phyloP scores from a whole-genome alignment of 2,888 invertebrate species.

The Lepetodrilus schrolli region DNA sequence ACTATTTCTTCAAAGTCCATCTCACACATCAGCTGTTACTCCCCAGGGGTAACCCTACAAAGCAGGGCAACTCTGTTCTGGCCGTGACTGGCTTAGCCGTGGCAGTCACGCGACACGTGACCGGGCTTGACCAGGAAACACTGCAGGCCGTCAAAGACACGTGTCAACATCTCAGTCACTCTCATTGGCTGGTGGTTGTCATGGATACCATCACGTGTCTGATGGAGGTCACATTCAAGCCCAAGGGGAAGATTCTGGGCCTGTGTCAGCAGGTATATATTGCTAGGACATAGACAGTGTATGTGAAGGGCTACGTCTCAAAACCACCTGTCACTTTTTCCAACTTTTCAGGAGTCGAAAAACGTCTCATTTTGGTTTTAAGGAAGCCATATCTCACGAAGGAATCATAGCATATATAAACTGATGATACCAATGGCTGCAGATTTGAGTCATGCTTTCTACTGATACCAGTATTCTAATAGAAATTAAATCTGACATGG shows the following conservation, averaged over 20 bases:
- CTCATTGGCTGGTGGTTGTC: constrained; percentile 66
- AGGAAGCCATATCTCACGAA: too few species aligned
- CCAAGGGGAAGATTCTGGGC: constrained; percentile 60
- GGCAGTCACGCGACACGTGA: constrained; percentile 51
- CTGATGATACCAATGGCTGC: too few species aligned
- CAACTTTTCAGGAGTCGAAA: not conserved
- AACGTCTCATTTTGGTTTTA: too few species aligned
- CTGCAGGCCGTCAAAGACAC: constrained; percentile 47
- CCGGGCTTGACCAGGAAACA: constrained; percentile 49
- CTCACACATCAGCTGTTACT: too few species aligned
- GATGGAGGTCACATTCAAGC: constrained; percentile 61
- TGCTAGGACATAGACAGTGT: too few species aligned
- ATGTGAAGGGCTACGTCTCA: too few species aligned
- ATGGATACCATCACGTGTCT: constrained; percentile 65
- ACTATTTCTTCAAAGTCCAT: too few species aligned
- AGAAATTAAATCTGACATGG: too few species aligned
- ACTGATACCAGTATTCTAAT: too few species aligned
- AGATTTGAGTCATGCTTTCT: too few species aligned
- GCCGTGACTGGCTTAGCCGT: constrained; percentile 63
- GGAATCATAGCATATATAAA: too few species aligned
- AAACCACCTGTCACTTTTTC: too few species aligned
- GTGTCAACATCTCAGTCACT: constrained; percentile 61
- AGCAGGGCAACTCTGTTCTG: constrained; percentile 67
- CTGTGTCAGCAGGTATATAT: constrained; percentile 73
- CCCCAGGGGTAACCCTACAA: constrained; percentile 63